phyloP scores from a whole-genome alignment of 2,797 vertebrate genomes.

The Myiotriccus ornatus region DNA sequence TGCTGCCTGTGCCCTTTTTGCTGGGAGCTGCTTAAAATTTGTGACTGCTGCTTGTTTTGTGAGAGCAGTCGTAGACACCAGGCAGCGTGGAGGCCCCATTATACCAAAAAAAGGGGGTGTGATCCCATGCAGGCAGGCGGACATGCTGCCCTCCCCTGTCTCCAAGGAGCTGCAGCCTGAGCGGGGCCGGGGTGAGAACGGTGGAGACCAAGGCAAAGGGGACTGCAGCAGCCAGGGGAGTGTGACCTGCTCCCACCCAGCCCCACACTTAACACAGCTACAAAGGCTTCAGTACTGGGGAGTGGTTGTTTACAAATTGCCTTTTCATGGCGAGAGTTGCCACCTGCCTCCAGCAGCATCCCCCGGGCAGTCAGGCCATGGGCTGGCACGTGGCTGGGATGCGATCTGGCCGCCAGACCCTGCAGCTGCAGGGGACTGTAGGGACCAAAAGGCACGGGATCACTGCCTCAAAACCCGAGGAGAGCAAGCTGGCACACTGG shows the following conservation, averaged over 20 bases:
- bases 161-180: accelerated
- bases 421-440: accelerated
- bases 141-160: accelerated
- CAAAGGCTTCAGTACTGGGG: background rate
- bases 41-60: background rate
- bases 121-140: accelerated
- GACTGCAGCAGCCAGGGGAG: background rate
- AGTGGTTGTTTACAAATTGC: background rate
- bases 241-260: accelerated
- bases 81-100: accelerated
- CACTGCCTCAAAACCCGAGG: accelerated
- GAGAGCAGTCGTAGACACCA: background rate
- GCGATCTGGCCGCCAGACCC: accelerated
- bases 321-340: background rate
- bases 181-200: accelerated
- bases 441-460: background rate
- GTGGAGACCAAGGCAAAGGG: background rate
- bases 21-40: background rate
- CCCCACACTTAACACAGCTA: accelerated
- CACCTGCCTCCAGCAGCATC: background rate
- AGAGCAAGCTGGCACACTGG: accelerated
- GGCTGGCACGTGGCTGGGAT: accelerated
- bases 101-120: accelerated
- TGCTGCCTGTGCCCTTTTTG: too few species aligned
- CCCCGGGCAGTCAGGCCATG: accelerated